phyloP scores from a whole-genome alignment of 2,113 vertebrate genomes.

The Sphaerodactylus townsendi region DNA sequence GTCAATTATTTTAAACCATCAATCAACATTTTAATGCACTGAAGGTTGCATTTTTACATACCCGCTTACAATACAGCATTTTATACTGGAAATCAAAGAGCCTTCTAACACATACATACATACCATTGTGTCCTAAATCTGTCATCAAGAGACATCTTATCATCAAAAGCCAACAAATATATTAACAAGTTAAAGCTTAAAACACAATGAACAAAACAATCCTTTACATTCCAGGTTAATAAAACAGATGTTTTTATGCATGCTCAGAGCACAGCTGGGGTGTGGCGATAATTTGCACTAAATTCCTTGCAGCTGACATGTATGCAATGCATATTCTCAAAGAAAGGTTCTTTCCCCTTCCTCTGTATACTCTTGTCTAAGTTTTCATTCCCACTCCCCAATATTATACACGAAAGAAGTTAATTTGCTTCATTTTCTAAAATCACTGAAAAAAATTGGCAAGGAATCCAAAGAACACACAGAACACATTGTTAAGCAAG shows the following conservation, averaged over 20 bases:
- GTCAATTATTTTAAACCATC: background rate
- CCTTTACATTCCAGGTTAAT: slow-evolving; percentile 22
- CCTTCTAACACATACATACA: background rate
- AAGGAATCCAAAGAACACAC: background rate
- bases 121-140: background rate
- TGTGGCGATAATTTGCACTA: slow-evolving; percentile 50
- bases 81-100: background rate
- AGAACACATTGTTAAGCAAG: slow-evolving; percentile 43
- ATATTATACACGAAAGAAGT: background rate
- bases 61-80: slow-evolving; percentile 7
- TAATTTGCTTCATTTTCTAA: background rate
- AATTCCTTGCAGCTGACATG: slow-evolving; percentile 42
- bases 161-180: background rate
- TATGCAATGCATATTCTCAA: slow-evolving; percentile 43
- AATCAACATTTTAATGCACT: background rate
- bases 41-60: background rate
- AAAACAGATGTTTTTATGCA: slow-evolving; percentile 51
- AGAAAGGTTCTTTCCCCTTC: background rate
- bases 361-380: background rate
- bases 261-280: slow-evolving; percentile 51
- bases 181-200: slow-evolving; percentile 14
- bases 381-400: background rate
- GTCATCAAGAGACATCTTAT: background rate
- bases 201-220: background rate
- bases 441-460: background rate